phyloP scores from a whole-genome alignment of 2,888 invertebrate genomes.

The Timandra comae region DNA sequence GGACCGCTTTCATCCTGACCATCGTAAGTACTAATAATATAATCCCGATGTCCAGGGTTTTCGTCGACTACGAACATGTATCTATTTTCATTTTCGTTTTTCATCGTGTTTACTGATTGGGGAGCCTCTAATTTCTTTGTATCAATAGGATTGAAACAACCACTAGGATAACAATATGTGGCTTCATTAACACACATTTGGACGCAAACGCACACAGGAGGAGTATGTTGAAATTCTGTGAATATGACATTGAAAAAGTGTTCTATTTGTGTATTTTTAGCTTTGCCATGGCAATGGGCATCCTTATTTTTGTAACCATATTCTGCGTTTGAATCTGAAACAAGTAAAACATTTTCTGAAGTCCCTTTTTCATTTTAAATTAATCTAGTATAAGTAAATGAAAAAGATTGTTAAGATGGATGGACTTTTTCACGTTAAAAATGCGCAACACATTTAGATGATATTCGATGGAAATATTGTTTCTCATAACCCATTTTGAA shows the following conservation, averaged over 20 bases:
- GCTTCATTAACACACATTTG: constrained; percentile 54
- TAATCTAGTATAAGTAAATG: too few relatives aligned
- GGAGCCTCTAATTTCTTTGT: constrained; percentile 19
- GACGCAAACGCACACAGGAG: constrained; percentile 57
- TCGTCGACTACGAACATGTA: constrained; percentile 39
- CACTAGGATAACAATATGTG: constrained; percentile 62
- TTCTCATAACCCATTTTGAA: too few relatives aligned
- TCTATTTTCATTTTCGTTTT: too few relatives aligned
- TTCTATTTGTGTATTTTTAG: constrained; percentile 39
- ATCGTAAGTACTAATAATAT: not conserved
- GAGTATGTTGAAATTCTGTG: constrained; percentile 46
- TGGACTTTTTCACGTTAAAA: too few relatives aligned
- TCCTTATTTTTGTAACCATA: constrained; percentile 18
- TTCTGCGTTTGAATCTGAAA: constrained; percentile 34
- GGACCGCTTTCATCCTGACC: not conserved
- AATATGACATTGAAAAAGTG: constrained; percentile 60
- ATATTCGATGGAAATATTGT: too few relatives aligned
- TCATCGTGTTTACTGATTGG: too few relatives aligned
- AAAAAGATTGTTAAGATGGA: too few relatives aligned
- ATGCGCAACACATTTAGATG: too few relatives aligned
- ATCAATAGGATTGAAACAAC: constrained; percentile 42
- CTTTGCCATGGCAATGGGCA: constrained; percentile 31
- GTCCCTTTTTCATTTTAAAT: too few relatives aligned
- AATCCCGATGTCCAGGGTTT: constrained; percentile 7
- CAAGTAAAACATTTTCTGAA: too few relatives aligned